phyloP scores from a whole-genome alignment of 2,888 invertebrate species.

The Meteorus cinctellus region DNA sequence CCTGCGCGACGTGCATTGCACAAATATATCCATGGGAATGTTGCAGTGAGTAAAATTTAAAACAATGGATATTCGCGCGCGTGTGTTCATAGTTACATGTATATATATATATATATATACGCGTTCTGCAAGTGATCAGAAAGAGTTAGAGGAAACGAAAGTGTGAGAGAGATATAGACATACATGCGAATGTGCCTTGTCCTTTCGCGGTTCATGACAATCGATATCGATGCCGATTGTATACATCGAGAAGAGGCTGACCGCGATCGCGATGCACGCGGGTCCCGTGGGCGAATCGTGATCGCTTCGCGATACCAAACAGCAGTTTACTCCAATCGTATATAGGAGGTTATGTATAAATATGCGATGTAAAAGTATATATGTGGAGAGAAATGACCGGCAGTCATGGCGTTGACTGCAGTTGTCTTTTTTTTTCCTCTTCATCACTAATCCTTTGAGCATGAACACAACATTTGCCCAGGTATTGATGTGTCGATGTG shows the following conservation, averaged over 20 bases:
- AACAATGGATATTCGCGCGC: slow-evolving; percentile 22
- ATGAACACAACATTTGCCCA: too few relatives aligned
- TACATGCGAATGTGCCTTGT: slow-evolving; percentile 35
- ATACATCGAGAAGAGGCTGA: slow-evolving; percentile 27
- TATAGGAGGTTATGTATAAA: background rate
- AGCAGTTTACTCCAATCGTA: slow-evolving; percentile 55
- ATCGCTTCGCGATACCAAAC: slow-evolving; percentile 54
- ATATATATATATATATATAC: background rate
- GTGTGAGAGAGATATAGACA: slow-evolving; percentile 35
- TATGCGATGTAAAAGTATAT: background rate
- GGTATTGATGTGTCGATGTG: too few relatives aligned
- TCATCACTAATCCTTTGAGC: too few relatives aligned
- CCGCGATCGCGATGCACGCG: slow-evolving; percentile 34
- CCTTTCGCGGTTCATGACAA: slow-evolving; percentile 34
- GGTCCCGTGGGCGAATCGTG: slow-evolving; percentile 55
- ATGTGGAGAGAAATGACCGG: slow-evolving; percentile 33
- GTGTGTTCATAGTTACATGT: background rate
- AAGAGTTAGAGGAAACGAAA: slow-evolving; percentile 14
- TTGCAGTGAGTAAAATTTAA: slow-evolving; percentile 11
- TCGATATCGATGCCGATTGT: slow-evolving; percentile 39
- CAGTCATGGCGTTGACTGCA: slow-evolving; percentile 35
- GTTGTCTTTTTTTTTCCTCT: background rate
- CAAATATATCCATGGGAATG: slow-evolving; percentile 34
- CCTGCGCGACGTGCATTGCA: slow-evolving; percentile 19
- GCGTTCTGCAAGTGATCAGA: background rate